Base-by-base conservation (phyloP, 2,797 vertebrate genomes). In the Tenualosa thibaudeaui region DNA sequence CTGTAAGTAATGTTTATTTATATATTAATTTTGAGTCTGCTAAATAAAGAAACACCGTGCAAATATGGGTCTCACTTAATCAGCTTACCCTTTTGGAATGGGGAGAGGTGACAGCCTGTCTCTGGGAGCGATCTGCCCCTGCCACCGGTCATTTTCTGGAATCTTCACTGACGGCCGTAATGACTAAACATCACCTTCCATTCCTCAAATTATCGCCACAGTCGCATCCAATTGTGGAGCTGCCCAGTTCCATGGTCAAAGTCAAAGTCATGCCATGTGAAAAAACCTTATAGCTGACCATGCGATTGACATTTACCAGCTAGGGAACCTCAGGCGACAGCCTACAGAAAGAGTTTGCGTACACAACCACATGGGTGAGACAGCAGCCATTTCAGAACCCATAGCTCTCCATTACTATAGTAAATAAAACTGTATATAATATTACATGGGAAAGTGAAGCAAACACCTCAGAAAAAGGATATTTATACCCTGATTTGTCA, bases 101-200 rank as follows among this genome's bases (percentile, higher is more conserved):
- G 89, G 46, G 86, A 87, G 43, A 85, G 88, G 86, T 89, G 89
- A 90, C 89, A 90, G 84, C 54, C 85, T 85, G 83, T 90, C 88
- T 87, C 83, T 89, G 85, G 82, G 84, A 89, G 84, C 88, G 81
- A 87, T 85, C 85, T 84, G 81, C 85, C 46, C 85, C 88, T 91
- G 91, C 89, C 91, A 90, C 31, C 22, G 84, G 86, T 88, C 89
- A 90, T 90, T 92, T 90, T 88, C 86, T 88, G 81, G 86, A 88
- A 86, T 84, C 87, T 60, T 83, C 88, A 85, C 84, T 90, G 89
- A 90, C 81, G 89, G 84, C 82, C 58, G 60, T 91, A 91, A 90
- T 89, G 87, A 89, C 86, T 86, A 88, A 87, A 88, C 85, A 90
- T 92, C 90, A 91, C 88, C 88, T 88, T 81, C 82, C 86, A 88